These are phyloP conservation scores for Dendrolimus punctatus DNA, from an alignment of 1,140 invertebrate species.

Conservation along the genomic window DNA sequence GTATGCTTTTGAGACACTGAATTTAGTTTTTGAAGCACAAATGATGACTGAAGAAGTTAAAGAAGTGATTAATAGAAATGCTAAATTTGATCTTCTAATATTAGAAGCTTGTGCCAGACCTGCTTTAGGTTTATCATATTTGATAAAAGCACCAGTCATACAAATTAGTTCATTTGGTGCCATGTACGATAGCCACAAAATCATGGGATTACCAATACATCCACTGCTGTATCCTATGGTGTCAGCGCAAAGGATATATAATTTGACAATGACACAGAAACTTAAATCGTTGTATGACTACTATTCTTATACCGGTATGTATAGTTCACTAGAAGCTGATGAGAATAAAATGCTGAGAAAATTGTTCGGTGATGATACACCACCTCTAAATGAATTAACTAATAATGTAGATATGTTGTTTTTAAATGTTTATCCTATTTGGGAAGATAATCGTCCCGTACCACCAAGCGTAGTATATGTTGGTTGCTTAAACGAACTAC, in stretches of 20 bases:
- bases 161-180: constrained; percentile 41
- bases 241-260: constrained; percentile 26
- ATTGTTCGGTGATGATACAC: constrained; percentile 24
- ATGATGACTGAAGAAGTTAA: constrained; percentile 25
- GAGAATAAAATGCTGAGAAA: constrained; percentile 18
- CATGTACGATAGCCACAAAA: constrained; percentile 12
- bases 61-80: constrained; percentile 27
- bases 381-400: constrained; percentile 50
- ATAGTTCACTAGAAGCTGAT: constrained; percentile 5
- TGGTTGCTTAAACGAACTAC: constrained; percentile 72
- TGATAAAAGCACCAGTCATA: constrained; percentile 56
- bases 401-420: constrained; percentile 70
- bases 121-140: constrained; percentile 36
- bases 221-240: constrained; percentile 58
- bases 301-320: constrained; percentile 3
- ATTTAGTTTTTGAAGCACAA: constrained; percentile 21
- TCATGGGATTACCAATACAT: constrained; percentile 55
- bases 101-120: constrained; percentile 27
- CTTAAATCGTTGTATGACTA: constrained; percentile 24
- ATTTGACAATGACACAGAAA: constrained; percentile 38
- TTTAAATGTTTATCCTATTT: constrained; percentile 61
- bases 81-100: constrained; percentile 49
- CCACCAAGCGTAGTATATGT: constrained; percentile 72
- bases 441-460: constrained; percentile 54
- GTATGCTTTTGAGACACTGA: background rate